Evolutionary conservation across 2,888 invertebrate species (phyloP).

Genomic region (Theretra japonica): DNA sequence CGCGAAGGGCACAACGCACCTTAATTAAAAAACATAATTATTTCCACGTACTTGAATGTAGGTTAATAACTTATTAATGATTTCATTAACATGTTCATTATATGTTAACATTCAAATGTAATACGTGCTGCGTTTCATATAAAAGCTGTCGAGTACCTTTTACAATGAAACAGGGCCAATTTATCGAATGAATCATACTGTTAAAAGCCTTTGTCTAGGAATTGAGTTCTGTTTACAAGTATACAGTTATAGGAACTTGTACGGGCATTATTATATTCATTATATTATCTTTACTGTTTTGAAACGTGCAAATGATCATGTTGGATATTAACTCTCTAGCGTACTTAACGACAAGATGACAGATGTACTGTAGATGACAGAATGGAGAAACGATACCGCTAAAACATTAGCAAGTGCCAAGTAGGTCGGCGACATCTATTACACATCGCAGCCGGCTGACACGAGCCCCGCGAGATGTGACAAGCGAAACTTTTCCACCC

Average conservation of each 20-base stretch:
- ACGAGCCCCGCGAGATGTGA: constrained; percentile 35
- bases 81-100: not conserved
- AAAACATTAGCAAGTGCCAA: constrained; percentile 44
- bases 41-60: not conserved
- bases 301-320: constrained; percentile 23
- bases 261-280: not conserved
- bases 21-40: not conserved
- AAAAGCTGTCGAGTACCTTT: constrained; percentile 22
- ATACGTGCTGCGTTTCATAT: not conserved
- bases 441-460: constrained; percentile 33
- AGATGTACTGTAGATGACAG: constrained; percentile 42
- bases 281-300: constrained; percentile 11
- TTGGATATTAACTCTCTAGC: constrained; percentile 26
- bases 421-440: constrained; percentile 46
- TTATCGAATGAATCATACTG: constrained; percentile 26
- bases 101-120: not conserved
- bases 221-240: constrained; percentile 11
- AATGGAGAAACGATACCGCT: constrained; percentile 24
- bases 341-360: constrained; percentile 40
- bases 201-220: constrained; percentile 14
- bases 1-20: not conserved
- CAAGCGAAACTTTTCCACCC: constrained; percentile 40
- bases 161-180: constrained; percentile 30
- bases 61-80: not conserved
- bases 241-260: constrained; percentile 14